Percentiles rank a stretch among this genome's conserved stretches.
Conservation (phyloP, 2,797 vertebrate species). For the Paramormyrops hopkinsi region DNA sequence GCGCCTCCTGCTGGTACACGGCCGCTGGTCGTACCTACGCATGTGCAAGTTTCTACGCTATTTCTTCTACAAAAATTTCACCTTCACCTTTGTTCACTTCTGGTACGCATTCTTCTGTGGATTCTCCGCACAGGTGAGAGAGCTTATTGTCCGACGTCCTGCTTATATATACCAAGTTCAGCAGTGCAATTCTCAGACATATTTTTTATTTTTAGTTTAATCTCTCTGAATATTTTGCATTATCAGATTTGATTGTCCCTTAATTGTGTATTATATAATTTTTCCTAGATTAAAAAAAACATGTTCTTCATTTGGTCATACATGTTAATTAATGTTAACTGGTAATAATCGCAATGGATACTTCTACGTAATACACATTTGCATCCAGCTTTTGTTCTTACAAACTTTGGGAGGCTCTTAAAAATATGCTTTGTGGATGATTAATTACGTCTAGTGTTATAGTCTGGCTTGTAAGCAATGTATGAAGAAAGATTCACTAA, state of each 20-base stretch:
- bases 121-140: conserved; percentile 78
- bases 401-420: neutral
- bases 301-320: neutral
- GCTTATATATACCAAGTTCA: neutral
- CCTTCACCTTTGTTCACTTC: conserved; percentile 78
- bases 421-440: neutral
- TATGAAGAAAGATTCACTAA: neutral
- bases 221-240: neutral
- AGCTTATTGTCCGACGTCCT: neutral
- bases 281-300: neutral
- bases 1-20: conserved; percentile 74
- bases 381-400: neutral
- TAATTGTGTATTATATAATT: neutral
- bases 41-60: conserved; percentile 81
- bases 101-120: conserved; percentile 81
- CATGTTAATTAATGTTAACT: neutral
- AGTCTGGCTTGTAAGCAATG: neutral
- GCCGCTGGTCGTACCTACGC: conserved; percentile 77
- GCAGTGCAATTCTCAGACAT: neutral
- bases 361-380: neutral
- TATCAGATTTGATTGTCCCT: neutral
- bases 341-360: neutral
- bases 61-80: conserved; percentile 84
- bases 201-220: neutral
- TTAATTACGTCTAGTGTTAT: neutral